These are phyloP conservation scores for Antechinus stuartii DNA, from an alignment of 2,113 vertebrate genomes.

Conservation along the genomic window DNA sequence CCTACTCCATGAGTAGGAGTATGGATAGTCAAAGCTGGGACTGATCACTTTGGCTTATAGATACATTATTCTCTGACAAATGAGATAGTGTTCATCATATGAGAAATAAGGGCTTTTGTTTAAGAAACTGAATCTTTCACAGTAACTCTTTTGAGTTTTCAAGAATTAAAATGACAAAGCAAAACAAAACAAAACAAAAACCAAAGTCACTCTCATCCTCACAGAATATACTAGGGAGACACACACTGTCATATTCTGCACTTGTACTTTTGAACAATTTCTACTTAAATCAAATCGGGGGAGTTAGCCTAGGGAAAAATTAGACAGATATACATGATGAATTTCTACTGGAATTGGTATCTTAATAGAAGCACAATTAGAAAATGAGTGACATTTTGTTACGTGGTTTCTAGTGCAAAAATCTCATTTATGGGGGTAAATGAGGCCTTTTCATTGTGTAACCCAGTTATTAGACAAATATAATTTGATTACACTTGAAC, in stretches of 20 bases:
- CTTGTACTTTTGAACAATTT: constrained; percentile 5
- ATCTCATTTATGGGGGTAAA: not conserved
- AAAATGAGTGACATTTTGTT: constrained; percentile 23
- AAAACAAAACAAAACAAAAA: not conserved
- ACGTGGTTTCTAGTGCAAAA: constrained; percentile 13
- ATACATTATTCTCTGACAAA: not conserved
- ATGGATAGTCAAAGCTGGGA: not conserved
- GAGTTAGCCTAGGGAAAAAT: constrained; percentile 29
- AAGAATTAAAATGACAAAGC: not conserved
- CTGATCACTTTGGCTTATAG: not conserved
- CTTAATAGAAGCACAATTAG: not conserved
- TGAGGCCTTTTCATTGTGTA: constrained; percentile 12
- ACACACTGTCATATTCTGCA: not conserved
- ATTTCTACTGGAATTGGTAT: constrained; percentile 5
- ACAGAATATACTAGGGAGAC: constrained; percentile 21
- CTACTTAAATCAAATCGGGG: constrained; percentile 1
- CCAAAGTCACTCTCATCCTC: not conserved
- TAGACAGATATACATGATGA: not conserved
- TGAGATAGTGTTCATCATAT: not conserved
- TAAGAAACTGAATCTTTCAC: not conserved
- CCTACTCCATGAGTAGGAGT: not conserved
- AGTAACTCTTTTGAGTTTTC: not conserved
- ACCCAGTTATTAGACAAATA: not conserved
- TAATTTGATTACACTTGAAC: not conserved
- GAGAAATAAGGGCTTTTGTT: not conserved